phyloP scores from a whole-genome alignment of 2,888 invertebrate species.

The Zhuqinia jingwanae region DNA sequence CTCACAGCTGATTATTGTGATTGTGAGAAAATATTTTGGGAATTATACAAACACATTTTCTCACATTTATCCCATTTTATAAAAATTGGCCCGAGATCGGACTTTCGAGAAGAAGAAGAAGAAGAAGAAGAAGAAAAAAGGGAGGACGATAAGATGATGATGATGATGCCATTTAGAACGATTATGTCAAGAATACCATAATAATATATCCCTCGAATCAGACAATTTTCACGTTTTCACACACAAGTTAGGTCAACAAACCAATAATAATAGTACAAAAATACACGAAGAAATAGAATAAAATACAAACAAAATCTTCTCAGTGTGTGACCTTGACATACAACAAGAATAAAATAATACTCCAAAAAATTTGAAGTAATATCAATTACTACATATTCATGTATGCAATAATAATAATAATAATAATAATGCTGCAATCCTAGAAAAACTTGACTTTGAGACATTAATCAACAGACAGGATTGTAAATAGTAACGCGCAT shows the following conservation, averaged over 20 bases:
- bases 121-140: background rate
- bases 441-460: too few species aligned
- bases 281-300: background rate
- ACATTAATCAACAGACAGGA: too few species aligned
- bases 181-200: conserved; percentile 29
- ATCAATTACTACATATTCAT: too few species aligned
- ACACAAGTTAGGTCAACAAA: background rate
- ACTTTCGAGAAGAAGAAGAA: background rate
- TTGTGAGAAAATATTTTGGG: background rate
- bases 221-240: conserved; percentile 59
- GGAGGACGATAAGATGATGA: background rate
- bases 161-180: background rate
- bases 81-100: too few species aligned
- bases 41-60: background rate
- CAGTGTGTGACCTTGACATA: background rate
- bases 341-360: background rate
- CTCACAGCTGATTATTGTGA: background rate
- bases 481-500: too few species aligned
- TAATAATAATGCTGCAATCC: background rate
- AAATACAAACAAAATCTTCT: background rate
- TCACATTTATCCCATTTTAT: conserved; percentile 12
- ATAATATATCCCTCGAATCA: conserved; percentile 54
- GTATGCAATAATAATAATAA: conserved; percentile 17
- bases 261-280: background rate
- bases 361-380: too few species aligned